Evolutionary conservation across 2,888 invertebrate genomes (phyloP).

Genomic region (Gnatocerus cornutus): DNA sequence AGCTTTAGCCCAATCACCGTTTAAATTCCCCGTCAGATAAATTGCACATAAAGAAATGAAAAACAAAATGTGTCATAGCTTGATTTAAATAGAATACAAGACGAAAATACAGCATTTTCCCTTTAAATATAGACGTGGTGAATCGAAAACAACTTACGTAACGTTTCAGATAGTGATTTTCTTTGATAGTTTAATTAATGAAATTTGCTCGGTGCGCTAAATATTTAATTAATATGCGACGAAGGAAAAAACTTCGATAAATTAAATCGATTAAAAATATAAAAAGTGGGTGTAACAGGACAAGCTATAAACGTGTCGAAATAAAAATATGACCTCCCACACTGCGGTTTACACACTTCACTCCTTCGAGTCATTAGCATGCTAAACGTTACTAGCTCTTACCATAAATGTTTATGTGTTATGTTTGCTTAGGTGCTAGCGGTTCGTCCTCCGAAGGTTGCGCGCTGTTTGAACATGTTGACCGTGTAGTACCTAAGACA

Average conservation of each 20-base stretch:
- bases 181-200: slow-evolving; percentile 38
- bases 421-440: slow-evolving; percentile 65
- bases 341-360: slow-evolving; percentile 60
- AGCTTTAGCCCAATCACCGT: slow-evolving; percentile 11
- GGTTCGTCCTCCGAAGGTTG: slow-evolving; percentile 62
- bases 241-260: slow-evolving; percentile 25
- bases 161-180: slow-evolving; percentile 21
- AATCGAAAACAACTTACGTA: slow-evolving; percentile 44
- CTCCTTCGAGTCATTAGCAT: slow-evolving; percentile 63
- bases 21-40: slow-evolving; percentile 21
- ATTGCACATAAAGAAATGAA: slow-evolving; percentile 34
- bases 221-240: slow-evolving; percentile 38
- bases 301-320: slow-evolving; percentile 58
- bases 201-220: slow-evolving; percentile 25
- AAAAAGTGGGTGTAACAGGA: slow-evolving; percentile 56
- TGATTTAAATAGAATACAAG: slow-evolving; percentile 43
- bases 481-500: slow-evolving; percentile 49
- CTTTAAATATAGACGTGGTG: slow-evolving; percentile 44
- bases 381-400: slow-evolving; percentile 65
- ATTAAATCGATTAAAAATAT: slow-evolving; percentile 42
- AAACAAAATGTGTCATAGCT: slow-evolving; percentile 41
- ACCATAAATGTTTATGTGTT: slow-evolving; percentile 65
- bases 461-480: slow-evolving; percentile 48
- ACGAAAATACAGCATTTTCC: slow-evolving; percentile 41
- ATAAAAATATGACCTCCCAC: slow-evolving; percentile 65